A percentile compares a stretch with the other conserved stretches of the same genome.
Evolutionary conservation across 2,113 vertebrate genomes (phyloP).

Genomic region (Podarcis cretensis): DNA sequence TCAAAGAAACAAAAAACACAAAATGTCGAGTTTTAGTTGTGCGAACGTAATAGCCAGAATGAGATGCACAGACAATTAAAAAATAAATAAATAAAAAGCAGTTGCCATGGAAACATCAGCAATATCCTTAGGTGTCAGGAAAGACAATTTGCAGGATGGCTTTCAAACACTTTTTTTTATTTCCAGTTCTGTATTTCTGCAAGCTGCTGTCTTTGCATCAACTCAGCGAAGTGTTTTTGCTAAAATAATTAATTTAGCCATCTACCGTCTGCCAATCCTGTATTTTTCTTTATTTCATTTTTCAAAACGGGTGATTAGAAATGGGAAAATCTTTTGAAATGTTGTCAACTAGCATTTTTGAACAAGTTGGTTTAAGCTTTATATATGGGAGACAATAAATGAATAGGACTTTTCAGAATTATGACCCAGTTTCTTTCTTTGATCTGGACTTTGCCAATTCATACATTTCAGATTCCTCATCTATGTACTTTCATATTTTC

Average conservation of each 20-base stretch:
- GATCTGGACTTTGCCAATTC: neutral
- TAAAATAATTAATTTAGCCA: slow-evolving; percentile 43
- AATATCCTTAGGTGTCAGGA: slow-evolving; percentile 39
- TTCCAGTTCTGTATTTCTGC: slow-evolving; percentile 51
- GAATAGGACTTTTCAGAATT: neutral
- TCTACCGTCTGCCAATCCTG: slow-evolving; percentile 7
- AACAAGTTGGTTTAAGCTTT: slow-evolving; percentile 19
- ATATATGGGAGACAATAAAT: neutral
- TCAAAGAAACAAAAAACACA: slow-evolving; percentile 34
- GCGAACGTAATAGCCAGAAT: slow-evolving; percentile 5
- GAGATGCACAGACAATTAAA: slow-evolving; percentile 43
- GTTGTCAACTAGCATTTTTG: slow-evolving; percentile 25
- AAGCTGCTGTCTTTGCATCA: neutral
- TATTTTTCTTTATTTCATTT: neutral
- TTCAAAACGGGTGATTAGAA: slow-evolving; percentile 25
- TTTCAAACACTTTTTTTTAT: slow-evolving; percentile 57
- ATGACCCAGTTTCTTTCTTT: neutral
- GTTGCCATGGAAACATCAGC: slow-evolving; percentile 60
- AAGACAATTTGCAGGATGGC: slow-evolving; percentile 52
- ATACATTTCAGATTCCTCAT: slow-evolving; percentile 10
- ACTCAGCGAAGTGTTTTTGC: slow-evolving; percentile 26
- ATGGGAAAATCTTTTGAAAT: slow-evolving; percentile 22
- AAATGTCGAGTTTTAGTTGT: neutral
- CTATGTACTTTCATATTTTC: neutral
- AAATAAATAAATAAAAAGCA: slow-evolving; percentile 53